Percentiles rank a stretch among this genome's conserved stretches.
These are phyloP conservation scores for Brachirus orientalis DNA, from an alignment of 2,113 vertebrate species.

Conservation along the genomic window DNA sequence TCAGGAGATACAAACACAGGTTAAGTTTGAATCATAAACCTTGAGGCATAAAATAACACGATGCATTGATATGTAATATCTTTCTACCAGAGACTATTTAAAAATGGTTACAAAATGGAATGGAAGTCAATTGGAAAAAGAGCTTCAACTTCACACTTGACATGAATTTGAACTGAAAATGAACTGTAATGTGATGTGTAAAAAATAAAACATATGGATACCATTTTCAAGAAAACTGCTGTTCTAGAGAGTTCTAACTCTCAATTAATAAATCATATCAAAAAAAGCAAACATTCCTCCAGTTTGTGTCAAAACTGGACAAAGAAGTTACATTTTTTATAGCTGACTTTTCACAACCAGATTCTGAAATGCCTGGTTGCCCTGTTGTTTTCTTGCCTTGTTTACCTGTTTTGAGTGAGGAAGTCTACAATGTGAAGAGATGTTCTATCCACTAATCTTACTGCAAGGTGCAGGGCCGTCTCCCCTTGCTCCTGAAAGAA, in stretches of 20 bases:
- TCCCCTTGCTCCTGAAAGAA: slow-evolving; percentile 91
- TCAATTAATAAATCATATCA: too few relatives aligned
- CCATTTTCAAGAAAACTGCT: too few relatives aligned
- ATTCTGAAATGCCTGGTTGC: neutral
- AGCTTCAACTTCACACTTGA: too few relatives aligned
- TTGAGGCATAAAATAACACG: neutral
- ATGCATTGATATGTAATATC: neutral
- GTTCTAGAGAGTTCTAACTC: too few relatives aligned
- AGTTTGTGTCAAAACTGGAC: neutral
- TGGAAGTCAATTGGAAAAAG: too few relatives aligned
- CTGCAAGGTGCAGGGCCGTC: slow-evolving; percentile 95
- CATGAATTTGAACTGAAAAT: too few relatives aligned
- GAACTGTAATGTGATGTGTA: too few relatives aligned
- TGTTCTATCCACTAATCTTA: slow-evolving; percentile 94
- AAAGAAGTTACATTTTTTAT: too few relatives aligned
- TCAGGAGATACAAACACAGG: slow-evolving; percentile 25
- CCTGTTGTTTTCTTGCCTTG: neutral
- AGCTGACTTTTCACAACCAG: too few relatives aligned
- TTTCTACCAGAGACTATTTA: neutral
- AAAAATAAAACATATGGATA: too few relatives aligned
- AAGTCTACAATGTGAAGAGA: slow-evolving; percentile 98
- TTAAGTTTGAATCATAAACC: neutral
- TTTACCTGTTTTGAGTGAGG: slow-evolving; percentile 95
- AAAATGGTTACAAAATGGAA: too few relatives aligned
- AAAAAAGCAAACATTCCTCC: neutral